Evolutionary conservation across 2,888 invertebrate genomes (phyloP), one percentile per base, ranked within the genome.

Genomic region (Ophioninae sp.): DNA sequence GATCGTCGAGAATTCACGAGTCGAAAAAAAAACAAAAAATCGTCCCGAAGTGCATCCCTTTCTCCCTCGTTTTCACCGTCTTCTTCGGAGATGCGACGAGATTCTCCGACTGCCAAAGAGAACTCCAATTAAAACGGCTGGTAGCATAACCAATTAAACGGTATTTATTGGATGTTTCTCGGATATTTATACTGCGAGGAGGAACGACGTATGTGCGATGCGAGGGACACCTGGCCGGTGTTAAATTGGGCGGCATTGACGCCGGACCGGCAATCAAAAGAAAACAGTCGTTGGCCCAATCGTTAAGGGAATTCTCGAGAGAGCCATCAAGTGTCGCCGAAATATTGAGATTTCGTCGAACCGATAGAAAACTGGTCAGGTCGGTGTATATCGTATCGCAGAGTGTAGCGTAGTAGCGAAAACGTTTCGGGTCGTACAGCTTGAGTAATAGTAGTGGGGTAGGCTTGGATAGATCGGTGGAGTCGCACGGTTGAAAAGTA

Each of bases 141-240:
- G 68, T 59, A 37, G 30, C 74, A 57, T 73, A n/a, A 78, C 83
- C 83, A 81, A 83, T 83, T 81, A 83, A 80, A 74, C 74, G 73
- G 77, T 83, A 83, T 81, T 83, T 75, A 81, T 83, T 78, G 65
- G 59, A 65, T 65, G 77, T 70, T 74, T 41, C 20, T 39, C 69
- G 39, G 67, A 70, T 78, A 74, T 83, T 83, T 78, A 72, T 79
- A 61, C 23, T 57, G 59, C 62, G 56, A 64, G 59, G 44, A 79
- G 76, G 56, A 76, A 61, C 67, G 61, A 20, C 59, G 67, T 30
- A 59, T 59, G 56, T 67, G 80, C 65, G 44, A 65, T 68, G 77
- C 67, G 17, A 37, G 77, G 80, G 73, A 73, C 79, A 83, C 82
- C 82, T 83, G 82, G 75, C 82, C 67, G 21, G 75, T 72, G 79